Percentiles rank a stretch among this genome's conserved stretches.
These are phyloP conservation scores for Meles meles DNA, from an alignment of 2,113 vertebrate genomes.

Conservation along the genomic window DNA sequence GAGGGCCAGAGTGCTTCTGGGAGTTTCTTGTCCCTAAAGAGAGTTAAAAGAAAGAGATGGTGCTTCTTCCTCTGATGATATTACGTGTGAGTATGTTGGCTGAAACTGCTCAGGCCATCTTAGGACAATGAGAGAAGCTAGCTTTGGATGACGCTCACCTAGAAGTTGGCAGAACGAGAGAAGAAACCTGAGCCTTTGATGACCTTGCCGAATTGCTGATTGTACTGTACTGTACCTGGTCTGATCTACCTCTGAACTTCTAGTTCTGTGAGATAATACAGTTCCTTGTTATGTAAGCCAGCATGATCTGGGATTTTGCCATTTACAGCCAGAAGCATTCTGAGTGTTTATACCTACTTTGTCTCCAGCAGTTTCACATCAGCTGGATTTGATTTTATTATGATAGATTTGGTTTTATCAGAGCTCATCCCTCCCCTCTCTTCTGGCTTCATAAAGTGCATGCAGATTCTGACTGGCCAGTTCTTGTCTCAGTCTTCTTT, in stretches of 20 bases:
- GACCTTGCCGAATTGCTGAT: constrained; percentile 46
- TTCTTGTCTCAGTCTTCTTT: not conserved
- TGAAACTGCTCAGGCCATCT: not conserved
- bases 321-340: not conserved
- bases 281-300: constrained; percentile 38
- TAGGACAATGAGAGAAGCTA: not conserved
- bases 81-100: not conserved
- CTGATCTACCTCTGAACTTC: constrained; percentile 50
- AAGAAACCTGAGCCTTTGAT: constrained; percentile 26
- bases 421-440: not conserved
- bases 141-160: constrained; percentile 11
- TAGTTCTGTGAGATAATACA: constrained; percentile 48
- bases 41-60: not conserved
- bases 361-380: not conserved
- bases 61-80: not conserved
- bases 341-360: not conserved
- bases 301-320: constrained; percentile 18
- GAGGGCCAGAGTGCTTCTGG: not conserved
- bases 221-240: not conserved
- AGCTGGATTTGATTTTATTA: constrained; percentile 21
- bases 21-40: constrained; percentile 26
- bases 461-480: not conserved
- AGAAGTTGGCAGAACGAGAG: not conserved
- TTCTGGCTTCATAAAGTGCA: constrained; percentile 21
- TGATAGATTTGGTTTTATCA: constrained; percentile 4